phyloP scores from a whole-genome alignment of 23 tunicate species.

The Styela clava region DNA sequence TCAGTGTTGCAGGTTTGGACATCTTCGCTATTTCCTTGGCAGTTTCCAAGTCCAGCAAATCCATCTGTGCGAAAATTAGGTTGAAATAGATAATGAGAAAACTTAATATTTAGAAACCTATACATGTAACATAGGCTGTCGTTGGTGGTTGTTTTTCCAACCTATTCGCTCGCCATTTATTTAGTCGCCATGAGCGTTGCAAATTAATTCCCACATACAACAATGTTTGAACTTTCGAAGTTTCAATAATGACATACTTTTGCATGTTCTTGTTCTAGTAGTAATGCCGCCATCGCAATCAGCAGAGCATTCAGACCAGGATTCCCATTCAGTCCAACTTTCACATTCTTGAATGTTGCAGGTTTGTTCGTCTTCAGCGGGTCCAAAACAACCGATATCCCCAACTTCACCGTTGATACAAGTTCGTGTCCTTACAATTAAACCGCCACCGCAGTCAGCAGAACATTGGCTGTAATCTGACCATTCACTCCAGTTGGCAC shows the following conservation, averaged over 20 bases:
- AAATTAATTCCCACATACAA: no score
- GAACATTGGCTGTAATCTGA: constrained; percentile 17
- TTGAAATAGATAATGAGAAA: neutral
- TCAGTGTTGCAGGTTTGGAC: constrained; percentile 6
- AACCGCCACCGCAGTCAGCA: constrained; percentile 20
- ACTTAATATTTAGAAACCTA: neutral
- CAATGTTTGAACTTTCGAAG: no score
- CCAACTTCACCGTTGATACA: constrained; percentile 14
- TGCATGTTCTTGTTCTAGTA: constrained; percentile 9
- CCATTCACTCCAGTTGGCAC: constrained; percentile 28
- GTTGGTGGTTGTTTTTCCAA: no score
- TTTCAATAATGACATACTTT: no score
- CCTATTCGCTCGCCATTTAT: no score
- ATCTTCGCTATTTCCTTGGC: constrained; percentile 7
- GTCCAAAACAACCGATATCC: constrained; percentile 14
- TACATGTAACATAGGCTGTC: neutral
- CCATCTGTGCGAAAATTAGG: constrained; percentile 3
- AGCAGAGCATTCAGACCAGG: constrained; percentile 16
- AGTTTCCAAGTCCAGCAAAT: constrained; percentile 13
- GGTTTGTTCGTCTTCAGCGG: neutral
- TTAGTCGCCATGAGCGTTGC: no score
- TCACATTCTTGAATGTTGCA: constrained; percentile 6
- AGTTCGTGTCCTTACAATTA: neutral
- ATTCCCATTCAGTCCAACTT: constrained; percentile 11
- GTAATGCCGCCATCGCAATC: constrained; percentile 23